phyloP scores from a whole-genome alignment of 2,888 invertebrate species.

The Amiota communis region DNA sequence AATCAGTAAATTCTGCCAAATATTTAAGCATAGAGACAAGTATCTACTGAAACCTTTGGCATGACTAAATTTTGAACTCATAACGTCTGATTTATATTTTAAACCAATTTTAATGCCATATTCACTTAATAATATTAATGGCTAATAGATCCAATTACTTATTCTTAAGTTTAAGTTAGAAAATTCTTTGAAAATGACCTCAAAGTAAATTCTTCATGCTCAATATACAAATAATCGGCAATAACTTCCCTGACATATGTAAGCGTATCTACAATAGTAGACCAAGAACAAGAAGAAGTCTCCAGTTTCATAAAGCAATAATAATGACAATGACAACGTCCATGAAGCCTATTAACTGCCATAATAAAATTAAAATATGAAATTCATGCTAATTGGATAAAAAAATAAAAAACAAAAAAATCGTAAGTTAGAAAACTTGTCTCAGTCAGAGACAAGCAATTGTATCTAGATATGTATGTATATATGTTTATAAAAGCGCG shows the following conservation, averaged over 20 bases:
- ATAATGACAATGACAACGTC: not conserved
- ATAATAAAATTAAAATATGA: constrained; percentile 52
- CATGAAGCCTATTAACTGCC: constrained; percentile 56
- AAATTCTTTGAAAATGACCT: not conserved
- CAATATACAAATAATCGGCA: not conserved
- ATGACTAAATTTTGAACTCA: too few relatives aligned
- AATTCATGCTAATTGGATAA: constrained; percentile 56
- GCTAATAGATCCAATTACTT: too few relatives aligned
- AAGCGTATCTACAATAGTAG: too few relatives aligned
- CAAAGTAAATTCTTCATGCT: constrained; percentile 1
- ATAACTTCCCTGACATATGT: not conserved
- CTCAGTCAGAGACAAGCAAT: not conserved
- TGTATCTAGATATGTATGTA: constrained; percentile 30
- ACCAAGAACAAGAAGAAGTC: constrained; percentile 2
- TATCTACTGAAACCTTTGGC: too few relatives aligned
- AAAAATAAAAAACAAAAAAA: not conserved
- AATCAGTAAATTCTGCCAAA: too few relatives aligned
- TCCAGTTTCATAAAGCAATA: not conserved
- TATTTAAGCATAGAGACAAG: too few relatives aligned
- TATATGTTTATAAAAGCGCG: not conserved
- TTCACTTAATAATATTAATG: too few relatives aligned
- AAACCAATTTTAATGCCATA: too few relatives aligned
- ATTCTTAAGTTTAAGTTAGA: not conserved
- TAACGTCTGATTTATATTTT: too few relatives aligned
- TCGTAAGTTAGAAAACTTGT: not conserved